These are phyloP conservation scores for Stichopus chloronotus DNA, from an alignment of 35 echinoderm and acorn worm species.

Conservation along the genomic window DNA sequence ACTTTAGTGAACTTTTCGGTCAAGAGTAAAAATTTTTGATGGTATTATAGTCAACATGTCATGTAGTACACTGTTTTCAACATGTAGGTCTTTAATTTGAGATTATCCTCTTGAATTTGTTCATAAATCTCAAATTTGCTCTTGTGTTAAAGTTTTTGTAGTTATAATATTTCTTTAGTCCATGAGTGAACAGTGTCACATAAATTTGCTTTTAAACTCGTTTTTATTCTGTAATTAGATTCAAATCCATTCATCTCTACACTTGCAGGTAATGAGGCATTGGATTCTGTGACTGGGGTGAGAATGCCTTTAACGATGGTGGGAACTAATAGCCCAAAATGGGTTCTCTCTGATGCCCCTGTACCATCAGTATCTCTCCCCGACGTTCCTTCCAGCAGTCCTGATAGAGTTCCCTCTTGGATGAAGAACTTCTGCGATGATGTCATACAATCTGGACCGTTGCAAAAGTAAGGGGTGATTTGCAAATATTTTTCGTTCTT, in stretches of 20 bases:
- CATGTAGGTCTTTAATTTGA: no score
- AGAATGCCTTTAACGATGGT: slow-evolving; percentile 19
- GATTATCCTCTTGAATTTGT: no score
- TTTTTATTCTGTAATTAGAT: no score
- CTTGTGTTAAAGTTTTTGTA: no score
- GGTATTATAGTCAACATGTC: no score
- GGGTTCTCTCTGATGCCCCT: slow-evolving; percentile 69
- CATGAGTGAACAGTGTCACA: no score
- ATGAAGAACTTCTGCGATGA: slow-evolving; percentile 61
- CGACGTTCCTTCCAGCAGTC: not conserved
- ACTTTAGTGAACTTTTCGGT: no score
- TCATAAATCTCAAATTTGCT: no score
- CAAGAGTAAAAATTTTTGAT: no score
- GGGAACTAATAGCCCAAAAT: slow-evolving; percentile 40
- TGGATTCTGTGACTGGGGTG: slow-evolving; percentile 42
- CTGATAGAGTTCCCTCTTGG: slow-evolving; percentile 45
- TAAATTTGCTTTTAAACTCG: no score
- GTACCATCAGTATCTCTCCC: slow-evolving; percentile 26
- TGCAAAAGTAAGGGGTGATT: slow-evolving; percentile 53
- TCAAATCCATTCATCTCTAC: not conserved
- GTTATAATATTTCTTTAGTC: no score
- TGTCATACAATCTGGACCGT: slow-evolving; percentile 66
- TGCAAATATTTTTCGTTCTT: not conserved
- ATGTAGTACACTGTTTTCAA: no score
- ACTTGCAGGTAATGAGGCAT: slow-evolving; percentile 28